A percentile compares a stretch with the other conserved stretches of the same genome.
These are phyloP conservation scores for Amphipoea oculea DNA, from an alignment of 2,888 invertebrate species.

Conservation along the genomic window DNA sequence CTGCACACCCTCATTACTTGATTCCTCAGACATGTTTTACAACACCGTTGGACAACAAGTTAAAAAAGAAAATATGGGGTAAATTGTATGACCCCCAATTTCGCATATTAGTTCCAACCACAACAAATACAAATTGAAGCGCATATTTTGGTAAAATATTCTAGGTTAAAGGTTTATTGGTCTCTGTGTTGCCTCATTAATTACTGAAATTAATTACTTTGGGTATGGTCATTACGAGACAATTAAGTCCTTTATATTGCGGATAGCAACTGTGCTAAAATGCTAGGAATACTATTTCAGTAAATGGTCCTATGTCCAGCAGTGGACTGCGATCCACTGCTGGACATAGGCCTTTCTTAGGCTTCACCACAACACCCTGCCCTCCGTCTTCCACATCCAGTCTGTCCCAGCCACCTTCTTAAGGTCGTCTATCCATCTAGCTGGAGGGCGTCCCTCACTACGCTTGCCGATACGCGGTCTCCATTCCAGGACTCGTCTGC, in stretches of 20 bases:
- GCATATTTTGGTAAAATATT: background rate
- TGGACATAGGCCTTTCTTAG: background rate
- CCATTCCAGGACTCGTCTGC: background rate
- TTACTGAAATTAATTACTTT: background rate
- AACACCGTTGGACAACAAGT: no score
- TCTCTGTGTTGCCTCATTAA: background rate
- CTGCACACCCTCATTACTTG: background rate
- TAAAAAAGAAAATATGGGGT: no score
- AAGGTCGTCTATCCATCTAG: background rate
- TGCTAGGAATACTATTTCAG: background rate
- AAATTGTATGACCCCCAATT: background rate
- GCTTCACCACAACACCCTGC: background rate
- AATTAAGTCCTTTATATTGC: background rate
- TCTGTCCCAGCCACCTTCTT: background rate
- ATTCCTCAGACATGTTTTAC: background rate
- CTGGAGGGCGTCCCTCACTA: background rate
- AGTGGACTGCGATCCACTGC: no score
- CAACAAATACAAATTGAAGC: background rate
- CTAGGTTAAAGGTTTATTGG: background rate
- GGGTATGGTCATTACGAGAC: background rate
- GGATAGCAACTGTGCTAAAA: background rate
- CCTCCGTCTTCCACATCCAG: no score
- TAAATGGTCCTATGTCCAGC: no score
- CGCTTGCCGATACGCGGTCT: background rate
- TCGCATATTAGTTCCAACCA: background rate